phyloP scores from a whole-genome alignment of 2,113 vertebrate genomes.

The Thalassoma bifasciatum region DNA sequence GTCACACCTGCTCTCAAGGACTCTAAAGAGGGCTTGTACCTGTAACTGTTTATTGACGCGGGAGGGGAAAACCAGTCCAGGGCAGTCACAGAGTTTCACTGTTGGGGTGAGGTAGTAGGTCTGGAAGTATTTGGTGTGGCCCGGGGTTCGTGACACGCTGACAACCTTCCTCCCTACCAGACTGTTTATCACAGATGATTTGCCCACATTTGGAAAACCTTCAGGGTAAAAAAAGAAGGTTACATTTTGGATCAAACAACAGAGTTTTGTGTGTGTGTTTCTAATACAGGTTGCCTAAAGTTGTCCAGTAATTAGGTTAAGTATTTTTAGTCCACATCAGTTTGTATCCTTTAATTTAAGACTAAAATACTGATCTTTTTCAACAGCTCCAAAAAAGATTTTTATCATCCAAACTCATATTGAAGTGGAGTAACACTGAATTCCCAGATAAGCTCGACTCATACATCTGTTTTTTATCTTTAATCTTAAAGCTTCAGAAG shows the following conservation, averaged over 20 bases:
- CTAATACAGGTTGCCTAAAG: neutral
- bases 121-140: constrained; percentile 97
- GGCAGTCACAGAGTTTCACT: constrained; percentile 93
- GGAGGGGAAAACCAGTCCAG: constrained; percentile 92
- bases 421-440: no score
- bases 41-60: constrained; percentile 87
- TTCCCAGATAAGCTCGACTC: no score
- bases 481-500: no score
- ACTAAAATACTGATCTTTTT: no score
- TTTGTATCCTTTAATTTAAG: neutral
- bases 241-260: neutral
- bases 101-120: constrained; percentile 93
- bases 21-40: constrained; percentile 67
- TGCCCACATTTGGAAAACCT: constrained; percentile 94
- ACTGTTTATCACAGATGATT: constrained; percentile 92
- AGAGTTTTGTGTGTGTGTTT: neutral
- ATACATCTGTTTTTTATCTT: no score
- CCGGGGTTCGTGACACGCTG: constrained; percentile 92
- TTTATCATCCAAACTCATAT: no score
- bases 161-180: constrained; percentile 92
- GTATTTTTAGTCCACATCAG: neutral
- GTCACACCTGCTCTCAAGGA: constrained; percentile 6
- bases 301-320: neutral
- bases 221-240: neutral
- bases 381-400: no score